Evolutionary conservation across 2,797 vertebrate genomes (phyloP).

Genomic region (Chelonia mydas): DNA sequence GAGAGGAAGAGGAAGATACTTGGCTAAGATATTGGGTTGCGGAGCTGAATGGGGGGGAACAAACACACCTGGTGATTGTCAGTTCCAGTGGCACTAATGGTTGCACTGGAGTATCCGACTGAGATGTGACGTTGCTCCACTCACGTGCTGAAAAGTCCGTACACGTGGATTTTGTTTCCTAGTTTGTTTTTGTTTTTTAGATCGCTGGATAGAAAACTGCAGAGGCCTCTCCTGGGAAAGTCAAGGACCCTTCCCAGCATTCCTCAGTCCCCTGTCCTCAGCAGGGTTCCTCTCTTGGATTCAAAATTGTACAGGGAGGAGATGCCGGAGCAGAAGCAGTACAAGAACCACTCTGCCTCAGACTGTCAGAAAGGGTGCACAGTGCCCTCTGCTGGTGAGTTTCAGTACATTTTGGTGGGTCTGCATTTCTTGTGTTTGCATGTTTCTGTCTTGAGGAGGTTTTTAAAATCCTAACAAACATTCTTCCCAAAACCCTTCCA

Average conservation of each 20-base stretch:
- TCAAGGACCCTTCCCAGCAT: constrained; percentile 93
- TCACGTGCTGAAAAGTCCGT: neutral
- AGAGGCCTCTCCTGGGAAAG: constrained; percentile 90
- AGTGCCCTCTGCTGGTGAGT: constrained; percentile 88
- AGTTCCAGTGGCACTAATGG: accelerated
- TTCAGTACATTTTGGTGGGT: accelerated
- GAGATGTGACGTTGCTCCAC: neutral
- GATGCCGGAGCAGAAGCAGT: constrained; percentile 70
- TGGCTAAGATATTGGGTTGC: accelerated
- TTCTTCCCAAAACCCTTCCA: neutral
- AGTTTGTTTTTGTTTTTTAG: constrained; percentile 65
- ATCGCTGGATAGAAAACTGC: constrained; percentile 90
- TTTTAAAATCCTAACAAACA: accelerated
- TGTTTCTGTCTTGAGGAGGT: neutral
- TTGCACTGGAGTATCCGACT: neutral
- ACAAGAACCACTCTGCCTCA: constrained; percentile 63
- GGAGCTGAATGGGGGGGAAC: neutral
- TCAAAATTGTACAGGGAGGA: neutral
- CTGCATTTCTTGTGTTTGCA: accelerated
- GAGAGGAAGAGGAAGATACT: neutral
- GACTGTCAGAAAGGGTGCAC: constrained; percentile 85
- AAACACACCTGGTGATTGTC: accelerated
- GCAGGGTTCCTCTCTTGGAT: constrained; percentile 83
- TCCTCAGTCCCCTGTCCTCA: constrained; percentile 90
- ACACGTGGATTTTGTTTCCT: neutral